phyloP scores from a whole-genome alignment of 2,113 vertebrate genomes.

The Callionymus lyra region DNA sequence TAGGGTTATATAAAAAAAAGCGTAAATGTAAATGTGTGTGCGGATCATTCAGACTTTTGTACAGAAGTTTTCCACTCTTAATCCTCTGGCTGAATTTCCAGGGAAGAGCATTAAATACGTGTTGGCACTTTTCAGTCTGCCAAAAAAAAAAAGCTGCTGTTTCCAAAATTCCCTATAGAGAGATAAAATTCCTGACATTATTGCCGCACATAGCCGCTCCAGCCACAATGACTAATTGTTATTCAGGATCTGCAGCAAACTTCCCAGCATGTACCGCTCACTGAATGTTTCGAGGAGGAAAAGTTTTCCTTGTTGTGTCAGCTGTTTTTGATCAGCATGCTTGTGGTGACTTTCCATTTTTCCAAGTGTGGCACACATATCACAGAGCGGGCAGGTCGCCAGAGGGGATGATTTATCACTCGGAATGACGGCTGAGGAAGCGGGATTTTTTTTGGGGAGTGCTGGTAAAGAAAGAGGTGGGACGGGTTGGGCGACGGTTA shows the following conservation, averaged over 20 bases:
- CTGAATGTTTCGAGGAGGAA: slow-evolving; percentile 7
- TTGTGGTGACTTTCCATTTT: slow-evolving; percentile 41
- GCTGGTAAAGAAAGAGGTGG: not conserved
- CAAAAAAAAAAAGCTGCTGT: no score
- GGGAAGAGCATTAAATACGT: no score
- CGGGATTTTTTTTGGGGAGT: slow-evolving; percentile 1
- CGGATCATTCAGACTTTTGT: no score
- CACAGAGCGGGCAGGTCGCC: slow-evolving; percentile 9
- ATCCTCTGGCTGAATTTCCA: no score
- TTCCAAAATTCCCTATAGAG: no score
- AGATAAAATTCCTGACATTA: no score
- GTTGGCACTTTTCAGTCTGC: no score
- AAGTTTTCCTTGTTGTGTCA: slow-evolving; percentile 43
- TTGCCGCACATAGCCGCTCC: no score
- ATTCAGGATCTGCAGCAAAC: not conserved
- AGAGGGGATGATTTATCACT: slow-evolving; percentile 10
- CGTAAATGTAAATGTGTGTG: no score
- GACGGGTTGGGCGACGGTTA: slow-evolving; percentile 4
- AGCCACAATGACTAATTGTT: no score
- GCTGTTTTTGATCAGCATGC: slow-evolving; percentile 47
- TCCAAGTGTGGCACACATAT: slow-evolving; percentile 11
- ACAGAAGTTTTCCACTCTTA: no score
- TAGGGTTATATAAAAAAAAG: no score
- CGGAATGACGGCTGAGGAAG: not conserved
- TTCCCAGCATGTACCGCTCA: slow-evolving; percentile 18